Evolutionary conservation across 2,797 vertebrate species (phyloP), one percentile per base, ranked within the genome.

Genomic region (Neomorphus geoffroyi): DNA sequence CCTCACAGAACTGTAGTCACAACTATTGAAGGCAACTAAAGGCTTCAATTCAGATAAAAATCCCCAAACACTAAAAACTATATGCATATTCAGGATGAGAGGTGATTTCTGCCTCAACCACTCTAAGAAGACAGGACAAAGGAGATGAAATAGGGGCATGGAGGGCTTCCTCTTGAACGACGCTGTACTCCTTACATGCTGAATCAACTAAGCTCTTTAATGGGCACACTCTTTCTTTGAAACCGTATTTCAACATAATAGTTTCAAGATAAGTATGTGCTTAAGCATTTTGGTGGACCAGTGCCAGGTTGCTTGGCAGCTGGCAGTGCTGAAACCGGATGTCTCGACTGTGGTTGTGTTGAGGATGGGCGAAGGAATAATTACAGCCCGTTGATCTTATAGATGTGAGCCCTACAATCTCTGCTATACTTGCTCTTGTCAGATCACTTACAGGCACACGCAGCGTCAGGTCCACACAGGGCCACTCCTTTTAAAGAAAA

Each of bases 41-140:
- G 35, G 9, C n/a, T 92, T 89, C 61, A 61, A 69, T 74, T 94
- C 58, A 91, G 77, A 86, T 77, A 84, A 90, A 97, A 94, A 86
- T 86, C 54, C 72, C 45, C 50, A 62, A 75, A 85, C 75, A 35
- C 53, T 77, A 60, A 86, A 64, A 50, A 13, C 60, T 94, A 56
- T 30, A 74, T 15, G 57, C 28, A 37, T 14, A 45, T 24, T 41
- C 28, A 54, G 24, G 79, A 87, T 78, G 14, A 91, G 61, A 65
- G 92, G 80, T 86, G 54, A 78, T 73, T 93, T 65, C 69, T 90
- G 77, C 73, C 80, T 91, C 73, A 57, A 94, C 82, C 75, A 80
- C 50, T 80, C 69, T 48, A 45, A 79, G 66, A 91, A 64, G 62
- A 86, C 61, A 84, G 60, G 61, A 93, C 56, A 89, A 96, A 90